Evolutionary conservation across 2,888 invertebrate species (phyloP).

Genomic region (Pristionchus mayeri): DNA sequence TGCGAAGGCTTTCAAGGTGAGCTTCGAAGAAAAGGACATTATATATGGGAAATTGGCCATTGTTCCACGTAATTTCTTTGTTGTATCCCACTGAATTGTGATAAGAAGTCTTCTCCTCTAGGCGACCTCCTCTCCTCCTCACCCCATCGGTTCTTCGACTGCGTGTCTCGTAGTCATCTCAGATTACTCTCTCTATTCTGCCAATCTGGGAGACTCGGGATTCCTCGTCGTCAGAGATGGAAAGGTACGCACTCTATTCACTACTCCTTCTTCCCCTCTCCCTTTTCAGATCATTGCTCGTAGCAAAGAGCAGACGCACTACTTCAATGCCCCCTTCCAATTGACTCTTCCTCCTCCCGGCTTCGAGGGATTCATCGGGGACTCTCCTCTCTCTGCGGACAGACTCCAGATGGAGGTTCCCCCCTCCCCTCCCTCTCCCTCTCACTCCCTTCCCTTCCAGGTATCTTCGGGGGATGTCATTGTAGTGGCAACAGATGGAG

Average conservation of each 20-base stretch:
- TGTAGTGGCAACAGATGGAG: constrained; percentile 95
- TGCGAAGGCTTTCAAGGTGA: constrained; percentile 67
- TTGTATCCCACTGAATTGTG: too few relatives aligned
- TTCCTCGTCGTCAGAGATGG: constrained; percentile 92
- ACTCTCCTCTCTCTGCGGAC: constrained; percentile 72
- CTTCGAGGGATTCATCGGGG: constrained; percentile 70
- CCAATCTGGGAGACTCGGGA: constrained; percentile 98
- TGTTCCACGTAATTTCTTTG: too few relatives aligned
- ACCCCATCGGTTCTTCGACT: constrained; percentile 86
- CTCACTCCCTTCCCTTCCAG: too few relatives aligned
- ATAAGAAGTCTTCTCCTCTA: too few relatives aligned
- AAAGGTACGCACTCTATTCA: constrained; percentile 78
- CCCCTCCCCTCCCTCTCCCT: not conserved
- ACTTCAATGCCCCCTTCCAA: constrained; percentile 98
- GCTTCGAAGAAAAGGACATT: not conserved
- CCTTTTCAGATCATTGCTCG: constrained; percentile 23
- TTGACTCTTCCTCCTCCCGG: constrained; percentile 88
- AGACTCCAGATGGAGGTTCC: constrained; percentile 53
- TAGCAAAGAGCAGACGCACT: constrained; percentile 97
- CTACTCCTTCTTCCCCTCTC: not conserved
- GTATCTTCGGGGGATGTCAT: constrained; percentile 84
- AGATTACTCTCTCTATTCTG: constrained; percentile 91
- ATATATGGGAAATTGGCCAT: too few relatives aligned
- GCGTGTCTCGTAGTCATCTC: constrained; percentile 96
- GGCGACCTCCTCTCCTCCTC: constrained; percentile 65